phyloP scores from a whole-genome alignment of 2,797 vertebrate genomes.

The Distichodus sexfasciatus region DNA sequence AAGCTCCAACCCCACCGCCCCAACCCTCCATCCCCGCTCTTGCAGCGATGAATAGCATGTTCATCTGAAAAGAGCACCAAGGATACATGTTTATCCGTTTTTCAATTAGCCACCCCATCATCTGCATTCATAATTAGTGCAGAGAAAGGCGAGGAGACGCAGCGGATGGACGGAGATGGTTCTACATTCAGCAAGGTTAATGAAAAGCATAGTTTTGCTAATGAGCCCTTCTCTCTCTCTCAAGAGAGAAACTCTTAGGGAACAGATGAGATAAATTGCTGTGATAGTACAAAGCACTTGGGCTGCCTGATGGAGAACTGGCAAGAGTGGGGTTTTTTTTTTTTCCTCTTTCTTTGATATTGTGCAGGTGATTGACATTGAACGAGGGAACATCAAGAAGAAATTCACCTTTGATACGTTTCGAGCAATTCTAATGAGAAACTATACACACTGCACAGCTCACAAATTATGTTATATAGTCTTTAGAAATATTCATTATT shows the following conservation, averaged over 20 bases:
- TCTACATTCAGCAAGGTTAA: slow-evolving; percentile 52
- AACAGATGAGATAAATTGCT: slow-evolving; percentile 44
- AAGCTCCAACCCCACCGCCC: slow-evolving; percentile 70
- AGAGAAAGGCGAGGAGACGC: slow-evolving; percentile 23
- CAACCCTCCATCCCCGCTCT: neutral
- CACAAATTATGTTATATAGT: too few relatives aligned
- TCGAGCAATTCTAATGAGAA: too few relatives aligned
- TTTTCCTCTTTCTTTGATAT: slow-evolving; percentile 35
- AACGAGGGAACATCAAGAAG: slow-evolving; percentile 6
- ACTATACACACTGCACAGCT: neutral
- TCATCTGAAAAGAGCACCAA: slow-evolving; percentile 67
- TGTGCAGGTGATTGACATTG: slow-evolving; percentile 25
- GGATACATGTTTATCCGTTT: slow-evolving; percentile 73
- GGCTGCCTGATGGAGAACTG: slow-evolving; percentile 31
- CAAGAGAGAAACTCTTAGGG: slow-evolving; percentile 51
- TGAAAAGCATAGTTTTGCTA: slow-evolving; percentile 51
- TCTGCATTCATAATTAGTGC: slow-evolving; percentile 63
- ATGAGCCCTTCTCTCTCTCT: slow-evolving; percentile 50
- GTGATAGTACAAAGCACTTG: slow-evolving; percentile 45
- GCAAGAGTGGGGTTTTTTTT: slow-evolving; percentile 6
- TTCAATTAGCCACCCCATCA: slow-evolving; percentile 66
- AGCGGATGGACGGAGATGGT: slow-evolving; percentile 42
- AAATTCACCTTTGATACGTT: neutral
- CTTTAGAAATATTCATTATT: too few relatives aligned
- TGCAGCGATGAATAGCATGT: slow-evolving; percentile 73